Conservation (phyloP, 2,113 vertebrate species). For the Lanius collurio region DNA sequence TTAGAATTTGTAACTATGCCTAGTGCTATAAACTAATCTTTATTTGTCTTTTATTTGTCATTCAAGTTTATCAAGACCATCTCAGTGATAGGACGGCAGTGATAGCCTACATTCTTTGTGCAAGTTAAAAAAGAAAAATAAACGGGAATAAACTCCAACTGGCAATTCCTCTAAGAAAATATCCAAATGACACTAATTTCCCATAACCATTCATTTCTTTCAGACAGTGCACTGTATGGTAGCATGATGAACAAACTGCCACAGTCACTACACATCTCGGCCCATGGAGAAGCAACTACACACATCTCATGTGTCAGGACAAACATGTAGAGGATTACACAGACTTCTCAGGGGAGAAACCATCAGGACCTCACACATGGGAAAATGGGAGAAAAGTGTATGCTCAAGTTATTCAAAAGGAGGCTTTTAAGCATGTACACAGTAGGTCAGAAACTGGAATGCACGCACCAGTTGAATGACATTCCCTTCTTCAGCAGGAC, state of each 20-base stretch:
- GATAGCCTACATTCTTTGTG: constrained; percentile 12
- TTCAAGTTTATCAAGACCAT: constrained; percentile 40
- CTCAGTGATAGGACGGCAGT: not conserved
- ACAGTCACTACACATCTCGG: not conserved
- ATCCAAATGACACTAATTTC: not conserved
- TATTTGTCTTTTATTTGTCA: not conserved
- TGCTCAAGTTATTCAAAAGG: not conserved
- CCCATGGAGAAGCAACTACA: not conserved
- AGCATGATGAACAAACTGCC: not conserved
- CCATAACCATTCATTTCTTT: not conserved
- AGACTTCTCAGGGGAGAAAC: not conserved
- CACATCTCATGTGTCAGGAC: not conserved
- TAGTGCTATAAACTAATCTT: not conserved
- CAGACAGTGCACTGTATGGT: not conserved
- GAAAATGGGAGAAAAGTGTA: not conserved
- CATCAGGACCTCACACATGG: not conserved
- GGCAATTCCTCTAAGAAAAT: not conserved
- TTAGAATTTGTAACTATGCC: not conserved
- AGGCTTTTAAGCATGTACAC: not conserved
- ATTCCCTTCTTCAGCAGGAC: not conserved
- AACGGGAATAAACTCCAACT: not conserved
- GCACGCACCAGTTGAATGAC: not conserved
- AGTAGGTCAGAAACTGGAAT: not conserved
- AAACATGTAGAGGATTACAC: not conserved
- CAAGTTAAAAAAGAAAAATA: not conserved